Percentiles rank a stretch among this genome's conserved stretches.
Evolutionary conservation across 2,113 vertebrate species (phyloP).

Genomic region (Ellobius talpinus): DNA sequence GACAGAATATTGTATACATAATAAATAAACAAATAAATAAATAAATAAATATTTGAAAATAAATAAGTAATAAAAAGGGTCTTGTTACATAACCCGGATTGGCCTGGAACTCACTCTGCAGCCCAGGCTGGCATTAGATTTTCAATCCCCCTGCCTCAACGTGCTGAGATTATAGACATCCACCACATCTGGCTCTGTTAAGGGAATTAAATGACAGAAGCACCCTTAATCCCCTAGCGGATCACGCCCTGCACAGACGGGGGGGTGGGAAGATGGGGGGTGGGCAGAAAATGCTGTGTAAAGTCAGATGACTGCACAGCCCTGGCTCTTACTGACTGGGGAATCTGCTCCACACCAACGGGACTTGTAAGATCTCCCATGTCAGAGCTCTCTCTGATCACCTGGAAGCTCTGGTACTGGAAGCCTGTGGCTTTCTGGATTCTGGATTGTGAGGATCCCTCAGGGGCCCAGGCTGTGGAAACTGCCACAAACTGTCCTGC

Average conservation of each 20-base stretch:
- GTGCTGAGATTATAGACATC: not conserved
- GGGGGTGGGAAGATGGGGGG: too few species aligned
- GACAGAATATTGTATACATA: too few species aligned
- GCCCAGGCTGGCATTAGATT: not conserved
- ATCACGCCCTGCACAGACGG: not conserved
- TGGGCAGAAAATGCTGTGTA: not conserved
- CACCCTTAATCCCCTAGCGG: not conserved
- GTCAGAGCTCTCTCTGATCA: not conserved
- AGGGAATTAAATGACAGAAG: not conserved
- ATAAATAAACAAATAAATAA: too few species aligned
- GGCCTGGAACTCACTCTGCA: not conserved
- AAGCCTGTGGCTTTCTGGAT: not conserved
- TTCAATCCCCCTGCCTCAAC: not conserved
- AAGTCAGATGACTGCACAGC: fast-evolving
- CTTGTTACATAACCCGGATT: not conserved
- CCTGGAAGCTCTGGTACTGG: not conserved
- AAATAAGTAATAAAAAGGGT: too few species aligned
- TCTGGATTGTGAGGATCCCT: not conserved
- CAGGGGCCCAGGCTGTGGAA: not conserved
- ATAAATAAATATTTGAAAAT: too few species aligned
- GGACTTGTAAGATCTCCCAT: not conserved
- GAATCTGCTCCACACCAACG: not conserved
- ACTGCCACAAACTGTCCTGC: not conserved
- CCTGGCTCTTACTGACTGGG: not conserved
- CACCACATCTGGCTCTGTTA: not conserved